Percentiles rank a stretch among this genome's conserved stretches.
Evolutionary conservation across 2,797 vertebrate species (phyloP).

Genomic region (Chelidonichthys spinosus): DNA sequence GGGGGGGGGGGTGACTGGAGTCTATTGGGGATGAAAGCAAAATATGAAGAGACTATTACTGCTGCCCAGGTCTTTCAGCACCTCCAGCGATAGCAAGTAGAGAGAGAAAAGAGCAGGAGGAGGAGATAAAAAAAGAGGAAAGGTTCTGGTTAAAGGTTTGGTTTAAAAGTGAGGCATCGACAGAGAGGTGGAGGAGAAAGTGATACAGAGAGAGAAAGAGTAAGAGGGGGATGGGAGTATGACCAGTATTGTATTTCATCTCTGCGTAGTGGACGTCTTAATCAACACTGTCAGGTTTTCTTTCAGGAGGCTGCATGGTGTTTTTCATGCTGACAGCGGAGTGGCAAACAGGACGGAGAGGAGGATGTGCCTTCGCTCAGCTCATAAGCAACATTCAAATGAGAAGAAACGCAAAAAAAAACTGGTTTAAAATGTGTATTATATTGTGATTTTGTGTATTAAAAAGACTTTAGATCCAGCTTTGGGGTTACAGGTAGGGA

Average conservation of each 20-base stretch:
- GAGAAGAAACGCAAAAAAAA: not conserved
- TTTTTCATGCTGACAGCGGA: slow-evolving; percentile 70
- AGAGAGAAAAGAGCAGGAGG: not conserved
- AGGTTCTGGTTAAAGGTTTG: slow-evolving; percentile 40
- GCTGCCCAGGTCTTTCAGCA: slow-evolving; percentile 65
- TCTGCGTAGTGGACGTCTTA: slow-evolving; percentile 90
- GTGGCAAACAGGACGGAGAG: slow-evolving; percentile 36
- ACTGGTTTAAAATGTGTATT: not conserved
- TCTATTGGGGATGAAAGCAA: slow-evolving; percentile 60
- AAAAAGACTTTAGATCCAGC: not conserved
- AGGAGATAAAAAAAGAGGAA: slow-evolving; percentile 53
- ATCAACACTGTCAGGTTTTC: slow-evolving; percentile 88
- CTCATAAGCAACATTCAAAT: slow-evolving; percentile 2
- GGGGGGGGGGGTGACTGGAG: slow-evolving; percentile 35
- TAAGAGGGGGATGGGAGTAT: slow-evolving; percentile 25
- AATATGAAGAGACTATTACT: slow-evolving; percentile 65
- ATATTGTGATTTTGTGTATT: not conserved
- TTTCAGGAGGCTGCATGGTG: slow-evolving; percentile 75
- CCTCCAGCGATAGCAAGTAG: slow-evolving; percentile 54
- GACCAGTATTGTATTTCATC: slow-evolving; percentile 84
- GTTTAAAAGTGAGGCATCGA: slow-evolving; percentile 34
- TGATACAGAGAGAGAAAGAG: slow-evolving; percentile 29
- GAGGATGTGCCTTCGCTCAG: slow-evolving; percentile 21
- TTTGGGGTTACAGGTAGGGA: not conserved
- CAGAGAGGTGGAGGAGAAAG: slow-evolving; percentile 42